Evolutionary conservation across 2,113 vertebrate genomes (phyloP).

Genomic region (Cacatua alba): DNA sequence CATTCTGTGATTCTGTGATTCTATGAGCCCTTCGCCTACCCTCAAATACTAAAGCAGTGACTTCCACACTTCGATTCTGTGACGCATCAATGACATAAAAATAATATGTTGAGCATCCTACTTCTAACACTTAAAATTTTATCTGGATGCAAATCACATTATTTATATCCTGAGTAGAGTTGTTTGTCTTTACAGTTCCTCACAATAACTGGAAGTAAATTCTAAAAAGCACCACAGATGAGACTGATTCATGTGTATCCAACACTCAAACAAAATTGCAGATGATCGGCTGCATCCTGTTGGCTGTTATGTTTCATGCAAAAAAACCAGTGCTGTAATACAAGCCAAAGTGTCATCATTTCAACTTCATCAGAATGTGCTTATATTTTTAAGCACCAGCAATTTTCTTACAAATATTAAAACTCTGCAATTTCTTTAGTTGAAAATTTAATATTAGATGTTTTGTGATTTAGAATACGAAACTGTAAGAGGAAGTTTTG

Average conservation of each 20-base stretch:
- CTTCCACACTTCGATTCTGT: background rate
- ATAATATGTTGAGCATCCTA: background rate
- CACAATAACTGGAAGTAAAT: slow-evolving; percentile 1
- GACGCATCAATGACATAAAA: background rate
- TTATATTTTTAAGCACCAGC: slow-evolving; percentile 12
- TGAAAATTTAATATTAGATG: background rate
- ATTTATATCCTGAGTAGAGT: slow-evolving; percentile 23
- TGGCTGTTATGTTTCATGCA: background rate
- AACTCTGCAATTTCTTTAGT: slow-evolving; percentile 35
- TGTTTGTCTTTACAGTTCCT: background rate
- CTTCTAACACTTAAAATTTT: slow-evolving; percentile 5
- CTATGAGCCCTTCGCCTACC: background rate
- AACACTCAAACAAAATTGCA: slow-evolving; percentile 9
- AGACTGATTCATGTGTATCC: slow-evolving; percentile 1
- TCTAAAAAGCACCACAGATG: background rate
- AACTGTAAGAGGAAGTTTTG: background rate
- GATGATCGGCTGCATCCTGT: background rate
- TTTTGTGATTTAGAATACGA: background rate
- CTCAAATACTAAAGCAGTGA: background rate
- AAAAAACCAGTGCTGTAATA: background rate
- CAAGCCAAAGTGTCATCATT: background rate
- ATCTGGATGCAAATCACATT: slow-evolving; percentile 45
- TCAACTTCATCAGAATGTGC: slow-evolving; percentile 12
- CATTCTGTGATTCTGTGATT: background rate
- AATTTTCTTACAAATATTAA: background rate